These are phyloP conservation scores for Melanotaenia pygmaea DNA, from an alignment of 2,797 vertebrate genomes.

Conservation along the genomic window DNA sequence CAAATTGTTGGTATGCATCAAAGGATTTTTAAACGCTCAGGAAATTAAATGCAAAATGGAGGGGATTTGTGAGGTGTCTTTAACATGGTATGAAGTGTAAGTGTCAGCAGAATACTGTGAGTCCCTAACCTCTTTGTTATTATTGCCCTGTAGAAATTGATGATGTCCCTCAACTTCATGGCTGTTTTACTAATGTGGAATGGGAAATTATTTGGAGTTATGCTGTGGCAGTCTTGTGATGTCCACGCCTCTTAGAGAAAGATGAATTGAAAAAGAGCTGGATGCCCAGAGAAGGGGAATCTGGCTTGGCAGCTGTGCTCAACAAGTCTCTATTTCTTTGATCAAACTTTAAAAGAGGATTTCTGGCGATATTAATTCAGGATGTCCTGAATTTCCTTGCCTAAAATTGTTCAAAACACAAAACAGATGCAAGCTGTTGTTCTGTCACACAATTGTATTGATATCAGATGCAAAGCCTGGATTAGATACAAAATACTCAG, in stretches of 20 bases:
- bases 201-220: slow-evolving; percentile 67
- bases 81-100: slow-evolving; percentile 65
- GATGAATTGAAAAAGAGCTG: slow-evolving; percentile 52
- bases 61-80: slow-evolving; percentile 42
- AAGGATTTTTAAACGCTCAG: slow-evolving; percentile 49
- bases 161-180: slow-evolving; percentile 72
- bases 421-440: slow-evolving; percentile 33
- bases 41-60: slow-evolving; percentile 55
- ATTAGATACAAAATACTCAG: slow-evolving; percentile 37
- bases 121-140: slow-evolving; percentile 69
- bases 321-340: slow-evolving; percentile 43
- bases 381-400: slow-evolving; percentile 31
- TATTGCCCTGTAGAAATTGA: slow-evolving; percentile 76
- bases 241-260: slow-evolving; percentile 62
- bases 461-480: slow-evolving; percentile 53
- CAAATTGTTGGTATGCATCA: slow-evolving; percentile 49
- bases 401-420: slow-evolving; percentile 30
- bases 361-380: slow-evolving; percentile 36
- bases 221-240: slow-evolving; percentile 59
- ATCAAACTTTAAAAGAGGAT: slow-evolving; percentile 53
- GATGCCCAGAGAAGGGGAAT: slow-evolving; percentile 36
- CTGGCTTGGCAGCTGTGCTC: slow-evolving; percentile 28
- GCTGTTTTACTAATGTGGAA: slow-evolving; percentile 71
- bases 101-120: slow-evolving; percentile 53
- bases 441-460: slow-evolving; percentile 34